phyloP scores from a whole-genome alignment of 2,797 vertebrate genomes.

The Acipenser transmontanus region DNA sequence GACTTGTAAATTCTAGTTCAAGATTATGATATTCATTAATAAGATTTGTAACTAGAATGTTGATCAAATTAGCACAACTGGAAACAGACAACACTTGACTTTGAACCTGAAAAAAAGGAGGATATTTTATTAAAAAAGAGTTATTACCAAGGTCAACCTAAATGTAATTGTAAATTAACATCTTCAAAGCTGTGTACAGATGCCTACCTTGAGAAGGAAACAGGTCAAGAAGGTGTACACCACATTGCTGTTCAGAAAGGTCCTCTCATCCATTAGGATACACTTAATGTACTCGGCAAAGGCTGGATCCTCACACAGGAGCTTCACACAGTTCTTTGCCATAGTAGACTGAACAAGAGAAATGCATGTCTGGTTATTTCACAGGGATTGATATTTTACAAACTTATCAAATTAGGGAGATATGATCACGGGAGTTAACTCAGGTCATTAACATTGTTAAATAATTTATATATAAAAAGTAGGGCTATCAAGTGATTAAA shows the following conservation, averaged over 20 bases:
- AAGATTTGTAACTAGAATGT: slow-evolving; percentile 84
- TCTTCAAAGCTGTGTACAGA: slow-evolving; percentile 19
- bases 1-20: slow-evolving; percentile 80
- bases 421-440: too few species aligned
- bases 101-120: slow-evolving; percentile 57
- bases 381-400: too few species aligned
- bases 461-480: too few species aligned
- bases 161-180: background rate
- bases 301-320: slow-evolving; percentile 90
- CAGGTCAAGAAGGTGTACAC: slow-evolving; percentile 92
- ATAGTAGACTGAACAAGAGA: slow-evolving; percentile 65
- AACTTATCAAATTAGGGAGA: too few species aligned
- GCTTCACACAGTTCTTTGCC: slow-evolving; percentile 93
- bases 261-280: slow-evolving; percentile 93
- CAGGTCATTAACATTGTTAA: too few species aligned
- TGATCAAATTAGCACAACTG: slow-evolving; percentile 87
- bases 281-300: slow-evolving; percentile 97
- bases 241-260: slow-evolving; percentile 87
- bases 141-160: background rate
- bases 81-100: slow-evolving; percentile 92
- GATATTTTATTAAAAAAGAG: background rate
- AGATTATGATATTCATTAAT: slow-evolving; percentile 88
- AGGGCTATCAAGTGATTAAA: too few species aligned
- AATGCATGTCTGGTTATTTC: background rate
- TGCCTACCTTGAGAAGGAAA: slow-evolving; percentile 84